Evolutionary conservation across 2,888 invertebrate genomes (phyloP).

Genomic region (Thera britannica): DNA sequence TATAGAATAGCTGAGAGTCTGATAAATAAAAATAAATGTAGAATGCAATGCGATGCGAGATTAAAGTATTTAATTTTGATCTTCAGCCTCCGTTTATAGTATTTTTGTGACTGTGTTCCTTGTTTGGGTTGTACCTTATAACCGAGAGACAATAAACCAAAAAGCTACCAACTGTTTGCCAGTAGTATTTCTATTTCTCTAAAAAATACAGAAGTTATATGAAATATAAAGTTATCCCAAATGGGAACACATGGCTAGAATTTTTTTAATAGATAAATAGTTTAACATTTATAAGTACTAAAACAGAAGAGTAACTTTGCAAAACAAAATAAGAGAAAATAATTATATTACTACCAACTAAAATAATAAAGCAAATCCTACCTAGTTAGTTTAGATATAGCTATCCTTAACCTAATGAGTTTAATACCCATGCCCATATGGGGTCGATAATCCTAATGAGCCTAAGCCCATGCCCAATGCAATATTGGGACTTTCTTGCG

Average conservation of each 20-base stretch:
- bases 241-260: conserved; percentile 27
- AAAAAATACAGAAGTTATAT: not conserved
- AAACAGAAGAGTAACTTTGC: conserved; percentile 21
- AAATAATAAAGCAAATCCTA: conserved; percentile 17
- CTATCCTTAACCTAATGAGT: conserved; percentile 23
- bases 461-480: conserved; percentile 17
- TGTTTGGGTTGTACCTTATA: not conserved
- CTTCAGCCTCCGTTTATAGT: not conserved
- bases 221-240: conserved; percentile 9
- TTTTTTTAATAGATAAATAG: conserved; percentile 17
- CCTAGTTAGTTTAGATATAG: conserved; percentile 5
- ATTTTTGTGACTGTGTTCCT: not conserved
- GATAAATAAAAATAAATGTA: not conserved
- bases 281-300: conserved; percentile 17
- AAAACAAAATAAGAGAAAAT: conserved; percentile 9
- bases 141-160: conserved; percentile 8
- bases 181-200: not conserved
- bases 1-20: not conserved
- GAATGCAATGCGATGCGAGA: conserved; percentile 10
- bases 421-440: conserved; percentile 25
- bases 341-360: conserved; percentile 1
- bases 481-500: conserved; percentile 15
- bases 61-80: not conserved
- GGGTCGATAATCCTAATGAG: conserved; percentile 24
- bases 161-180: not conserved